phyloP scores from a whole-genome alignment of 2,888 invertebrate species.

The Pelosia muscerda region DNA sequence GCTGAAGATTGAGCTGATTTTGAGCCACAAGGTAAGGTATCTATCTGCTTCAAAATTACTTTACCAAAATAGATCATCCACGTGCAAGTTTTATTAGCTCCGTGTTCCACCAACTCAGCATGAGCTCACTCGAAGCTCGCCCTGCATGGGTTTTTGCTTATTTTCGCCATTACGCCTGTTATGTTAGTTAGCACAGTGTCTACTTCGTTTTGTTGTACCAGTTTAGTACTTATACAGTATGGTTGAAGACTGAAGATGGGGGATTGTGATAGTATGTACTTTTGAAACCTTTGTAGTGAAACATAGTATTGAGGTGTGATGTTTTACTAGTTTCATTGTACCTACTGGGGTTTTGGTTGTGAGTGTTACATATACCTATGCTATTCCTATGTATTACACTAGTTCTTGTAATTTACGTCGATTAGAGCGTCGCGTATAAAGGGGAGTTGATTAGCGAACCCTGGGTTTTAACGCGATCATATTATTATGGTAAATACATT shows the following conservation, averaged over 20 bases:
- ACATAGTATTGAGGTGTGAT: not conserved
- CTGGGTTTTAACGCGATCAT: no score
- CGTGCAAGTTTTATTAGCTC: slow-evolving; percentile 24
- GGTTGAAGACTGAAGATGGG: slow-evolving; percentile 21
- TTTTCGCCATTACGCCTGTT: slow-evolving; percentile 53
- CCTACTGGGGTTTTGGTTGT: not conserved
- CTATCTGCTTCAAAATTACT: not conserved
- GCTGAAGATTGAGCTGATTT: no score
- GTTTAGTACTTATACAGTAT: slow-evolving; percentile 31
- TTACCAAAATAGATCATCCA: not conserved
- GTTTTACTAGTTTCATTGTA: not conserved
- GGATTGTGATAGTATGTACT: not conserved
- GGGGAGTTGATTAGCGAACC: no score
- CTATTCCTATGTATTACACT: not conserved
- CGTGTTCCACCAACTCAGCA: slow-evolving; percentile 31
- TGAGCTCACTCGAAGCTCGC: slow-evolving; percentile 24
- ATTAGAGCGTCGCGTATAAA: no score
- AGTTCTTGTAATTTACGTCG: no score
- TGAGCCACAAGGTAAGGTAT: no score
- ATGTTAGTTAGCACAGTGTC: slow-evolving; percentile 60
- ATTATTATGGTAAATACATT: no score
- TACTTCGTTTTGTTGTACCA: slow-evolving; percentile 55
- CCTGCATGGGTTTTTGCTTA: slow-evolving; percentile 48
- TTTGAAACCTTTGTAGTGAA: slow-evolving; percentile 13
- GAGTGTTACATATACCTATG: not conserved